A percentile compares a stretch with the other conserved stretches of the same genome.
Evolutionary conservation across 2,113 vertebrate genomes (phyloP).

Genomic region (Hydropotes inermis): DNA sequence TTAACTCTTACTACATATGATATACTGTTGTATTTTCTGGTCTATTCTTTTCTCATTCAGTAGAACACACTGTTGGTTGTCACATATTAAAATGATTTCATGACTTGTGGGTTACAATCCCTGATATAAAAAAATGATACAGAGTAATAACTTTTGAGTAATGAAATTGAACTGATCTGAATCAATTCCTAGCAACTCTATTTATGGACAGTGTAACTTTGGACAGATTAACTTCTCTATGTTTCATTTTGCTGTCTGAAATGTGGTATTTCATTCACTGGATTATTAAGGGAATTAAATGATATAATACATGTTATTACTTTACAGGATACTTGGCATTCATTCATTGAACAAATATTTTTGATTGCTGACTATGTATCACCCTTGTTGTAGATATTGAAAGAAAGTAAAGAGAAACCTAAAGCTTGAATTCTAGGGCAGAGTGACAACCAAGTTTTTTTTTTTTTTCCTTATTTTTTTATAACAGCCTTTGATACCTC

Average conservation of each 20-base stretch:
- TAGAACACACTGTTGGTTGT: background rate
- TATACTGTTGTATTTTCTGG: background rate
- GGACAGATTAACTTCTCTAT: background rate
- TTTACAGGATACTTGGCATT: background rate
- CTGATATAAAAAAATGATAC: background rate
- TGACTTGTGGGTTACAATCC: background rate
- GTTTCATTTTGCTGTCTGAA: background rate
- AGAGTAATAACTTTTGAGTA: background rate
- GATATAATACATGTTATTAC: background rate
- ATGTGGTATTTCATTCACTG: background rate
- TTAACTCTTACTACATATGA: background rate
- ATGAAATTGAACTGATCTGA: background rate
- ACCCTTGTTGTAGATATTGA: background rate
- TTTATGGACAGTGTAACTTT: background rate
- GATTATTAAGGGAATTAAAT: background rate
- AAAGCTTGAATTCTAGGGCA: background rate
- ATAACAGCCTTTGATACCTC: slow-evolving; percentile 74
- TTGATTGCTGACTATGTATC: background rate
- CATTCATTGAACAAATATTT: background rate
- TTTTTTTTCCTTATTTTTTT: slow-evolving; percentile 6
- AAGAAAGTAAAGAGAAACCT: slow-evolving; percentile 42
- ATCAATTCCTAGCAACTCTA: background rate
- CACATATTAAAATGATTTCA: background rate
- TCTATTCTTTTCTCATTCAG: background rate
- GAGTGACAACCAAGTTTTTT: background rate